Evolutionary conservation across 2,888 invertebrate genomes (phyloP).

Genomic region (Stenchaetothrips biformis): DNA sequence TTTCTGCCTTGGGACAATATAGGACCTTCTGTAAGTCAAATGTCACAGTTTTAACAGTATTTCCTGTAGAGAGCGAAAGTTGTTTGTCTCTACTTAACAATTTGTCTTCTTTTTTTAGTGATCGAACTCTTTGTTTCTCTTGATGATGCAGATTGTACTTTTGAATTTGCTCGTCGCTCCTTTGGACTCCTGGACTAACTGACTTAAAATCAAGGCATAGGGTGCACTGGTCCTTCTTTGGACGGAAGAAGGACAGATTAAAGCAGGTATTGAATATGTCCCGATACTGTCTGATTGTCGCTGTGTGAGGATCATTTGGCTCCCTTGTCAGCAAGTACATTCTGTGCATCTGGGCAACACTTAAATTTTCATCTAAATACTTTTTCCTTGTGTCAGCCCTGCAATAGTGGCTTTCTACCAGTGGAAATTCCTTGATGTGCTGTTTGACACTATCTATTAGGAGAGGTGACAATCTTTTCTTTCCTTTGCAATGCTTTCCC

Average conservation of each 20-base stretch:
- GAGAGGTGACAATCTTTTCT: neutral
- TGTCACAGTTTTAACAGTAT: neutral
- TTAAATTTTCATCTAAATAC: constrained; percentile 24
- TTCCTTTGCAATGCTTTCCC: too few species aligned
- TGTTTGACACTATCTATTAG: constrained; percentile 23
- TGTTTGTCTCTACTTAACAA: neutral
- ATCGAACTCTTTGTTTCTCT: neutral
- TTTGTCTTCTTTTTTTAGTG: neutral
- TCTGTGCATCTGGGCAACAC: constrained; percentile 16
- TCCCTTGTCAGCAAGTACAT: neutral
- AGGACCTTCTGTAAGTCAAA: neutral
- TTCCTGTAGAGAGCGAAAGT: too few species aligned
- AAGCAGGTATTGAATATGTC: neutral
- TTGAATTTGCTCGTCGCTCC: too few species aligned
- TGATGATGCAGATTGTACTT: neutral
- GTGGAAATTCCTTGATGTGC: constrained; percentile 26
- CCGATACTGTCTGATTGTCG: neutral
- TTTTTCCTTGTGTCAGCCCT: neutral
- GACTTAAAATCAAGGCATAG: neutral
- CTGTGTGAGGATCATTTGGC: neutral
- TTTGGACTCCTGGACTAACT: too few species aligned
- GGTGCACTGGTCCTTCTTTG: neutral
- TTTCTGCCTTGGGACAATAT: neutral
- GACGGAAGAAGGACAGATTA: neutral
- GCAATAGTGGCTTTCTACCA: constrained; percentile 27